These are phyloP conservation scores for Exaiptasia diaphana DNA, from an alignment of 64 coral and sea anemone species.

Conservation along the genomic window DNA sequence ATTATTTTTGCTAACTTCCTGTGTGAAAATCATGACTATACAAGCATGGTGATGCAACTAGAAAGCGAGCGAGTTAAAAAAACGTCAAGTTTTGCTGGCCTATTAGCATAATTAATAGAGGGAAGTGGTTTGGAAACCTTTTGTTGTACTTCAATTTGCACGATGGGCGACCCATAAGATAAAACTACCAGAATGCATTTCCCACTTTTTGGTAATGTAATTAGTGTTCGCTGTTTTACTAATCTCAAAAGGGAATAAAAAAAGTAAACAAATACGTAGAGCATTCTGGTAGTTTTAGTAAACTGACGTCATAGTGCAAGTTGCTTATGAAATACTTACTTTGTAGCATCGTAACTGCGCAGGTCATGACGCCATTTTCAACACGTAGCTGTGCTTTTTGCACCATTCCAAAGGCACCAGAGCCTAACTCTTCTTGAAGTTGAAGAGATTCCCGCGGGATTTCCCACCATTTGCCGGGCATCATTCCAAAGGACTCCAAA, in stretches of 20 bases:
- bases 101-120: no score
- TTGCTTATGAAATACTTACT: no score
- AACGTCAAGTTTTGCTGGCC: no score
- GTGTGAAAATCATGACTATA: no score
- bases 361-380: not conserved
- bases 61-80: no score
- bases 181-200: not conserved
- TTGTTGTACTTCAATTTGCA: no score
- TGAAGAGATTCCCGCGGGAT: not conserved
- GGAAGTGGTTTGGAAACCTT: no score
- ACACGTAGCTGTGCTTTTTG: not conserved
- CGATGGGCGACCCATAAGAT: not conserved
- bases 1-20: no score
- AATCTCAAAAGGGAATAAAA: not conserved
- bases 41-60: no score
- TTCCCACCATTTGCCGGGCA: slow-evolving; percentile 16
- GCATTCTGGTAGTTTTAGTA: no score
- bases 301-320: no score
- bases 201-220: not conserved
- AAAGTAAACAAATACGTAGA: not conserved
- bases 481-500: not conserved
- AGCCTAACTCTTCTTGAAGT: not conserved
- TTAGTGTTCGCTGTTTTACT: not conserved
- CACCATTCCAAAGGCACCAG: slow-evolving; percentile 2
- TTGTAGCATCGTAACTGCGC: slow-evolving; percentile 3